phyloP scores from a whole-genome alignment of 37 sponge, comb jelly and placozoan genomes.

The Dysidea cf. avara region DNA sequence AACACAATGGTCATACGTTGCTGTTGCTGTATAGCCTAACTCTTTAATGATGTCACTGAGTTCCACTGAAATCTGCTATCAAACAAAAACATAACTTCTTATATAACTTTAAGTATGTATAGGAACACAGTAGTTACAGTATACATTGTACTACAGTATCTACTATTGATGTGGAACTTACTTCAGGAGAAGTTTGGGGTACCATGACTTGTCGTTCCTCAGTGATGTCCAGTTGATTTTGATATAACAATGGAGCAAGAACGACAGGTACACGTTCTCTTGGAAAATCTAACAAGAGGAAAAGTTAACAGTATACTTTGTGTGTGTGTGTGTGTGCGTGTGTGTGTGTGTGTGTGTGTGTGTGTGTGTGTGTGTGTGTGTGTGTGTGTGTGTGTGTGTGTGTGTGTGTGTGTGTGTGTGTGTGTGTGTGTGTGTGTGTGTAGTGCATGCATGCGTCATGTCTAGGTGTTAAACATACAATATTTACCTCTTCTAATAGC shows the following conservation, averaged over 20 bases:
- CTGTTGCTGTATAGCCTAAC: constrained; percentile 75
- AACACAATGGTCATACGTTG: constrained; percentile 49
- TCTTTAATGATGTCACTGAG: constrained; percentile 78
- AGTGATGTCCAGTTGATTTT: constrained; percentile 75
- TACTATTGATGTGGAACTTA: not conserved
- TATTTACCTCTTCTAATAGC: constrained; percentile 60
- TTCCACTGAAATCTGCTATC: constrained; percentile 32
- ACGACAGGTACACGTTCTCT: constrained; percentile 86
- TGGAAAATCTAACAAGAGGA: constrained; percentile 68
- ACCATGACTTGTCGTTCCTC: constrained; percentile 26
- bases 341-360: no score
- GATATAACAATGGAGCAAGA: constrained; percentile 75
- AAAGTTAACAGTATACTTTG: not conserved
- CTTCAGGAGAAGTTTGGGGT: no score
- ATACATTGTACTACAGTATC: not conserved
- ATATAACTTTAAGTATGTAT: no score
- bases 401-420: no score
- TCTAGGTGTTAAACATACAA: no score
- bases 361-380: no score
- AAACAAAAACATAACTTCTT: constrained; percentile 10
- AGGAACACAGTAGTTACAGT: no score
- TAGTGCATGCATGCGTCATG: no score
- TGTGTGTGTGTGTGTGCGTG: no score
- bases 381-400: no score
- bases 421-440: no score